Evolutionary conservation across 2,797 vertebrate species (phyloP).

Genomic region (Knipowitschia caucasica): DNA sequence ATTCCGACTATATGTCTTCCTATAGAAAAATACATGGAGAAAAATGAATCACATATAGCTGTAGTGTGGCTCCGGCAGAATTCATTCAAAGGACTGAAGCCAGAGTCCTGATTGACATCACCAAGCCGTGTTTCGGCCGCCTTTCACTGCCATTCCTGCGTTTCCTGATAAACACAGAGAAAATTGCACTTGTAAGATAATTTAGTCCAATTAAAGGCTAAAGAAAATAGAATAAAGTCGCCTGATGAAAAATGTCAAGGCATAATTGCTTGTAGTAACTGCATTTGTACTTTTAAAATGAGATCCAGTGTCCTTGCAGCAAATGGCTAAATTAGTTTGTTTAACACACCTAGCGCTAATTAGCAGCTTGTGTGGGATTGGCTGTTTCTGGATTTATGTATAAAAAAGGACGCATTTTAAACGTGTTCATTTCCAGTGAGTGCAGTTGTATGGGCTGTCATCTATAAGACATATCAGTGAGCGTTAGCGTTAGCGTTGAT

Average conservation of each 20-base stretch:
- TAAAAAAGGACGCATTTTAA: no score
- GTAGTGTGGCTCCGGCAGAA: background rate
- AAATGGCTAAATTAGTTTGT: constrained; percentile 5
- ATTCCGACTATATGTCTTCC: background rate
- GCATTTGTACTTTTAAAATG: constrained; percentile 6
- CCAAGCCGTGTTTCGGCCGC: background rate
- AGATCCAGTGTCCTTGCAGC: background rate
- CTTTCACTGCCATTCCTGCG: background rate
- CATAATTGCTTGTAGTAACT: background rate
- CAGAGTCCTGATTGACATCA: constrained; percentile 4
- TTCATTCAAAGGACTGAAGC: constrained; percentile 1
- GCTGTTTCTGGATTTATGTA: background rate
- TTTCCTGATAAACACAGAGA: background rate
- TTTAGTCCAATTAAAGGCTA: constrained; percentile 6
- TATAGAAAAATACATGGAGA: constrained; percentile 2
- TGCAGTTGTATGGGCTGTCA: no score
- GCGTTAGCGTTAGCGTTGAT: no score
- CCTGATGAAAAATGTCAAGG: constrained; percentile 5
- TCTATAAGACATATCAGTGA: no score
- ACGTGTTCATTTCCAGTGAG: no score
- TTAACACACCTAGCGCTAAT: background rate
- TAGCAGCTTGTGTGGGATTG: constrained; percentile 1
- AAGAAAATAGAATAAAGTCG: background rate
- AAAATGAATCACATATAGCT: background rate
- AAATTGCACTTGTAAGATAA: background rate